Percentiles rank a stretch among this genome's conserved stretches.
phyloP scores from a whole-genome alignment of 1,140 invertebrate species.

The Drosophila lacertosa region DNA sequence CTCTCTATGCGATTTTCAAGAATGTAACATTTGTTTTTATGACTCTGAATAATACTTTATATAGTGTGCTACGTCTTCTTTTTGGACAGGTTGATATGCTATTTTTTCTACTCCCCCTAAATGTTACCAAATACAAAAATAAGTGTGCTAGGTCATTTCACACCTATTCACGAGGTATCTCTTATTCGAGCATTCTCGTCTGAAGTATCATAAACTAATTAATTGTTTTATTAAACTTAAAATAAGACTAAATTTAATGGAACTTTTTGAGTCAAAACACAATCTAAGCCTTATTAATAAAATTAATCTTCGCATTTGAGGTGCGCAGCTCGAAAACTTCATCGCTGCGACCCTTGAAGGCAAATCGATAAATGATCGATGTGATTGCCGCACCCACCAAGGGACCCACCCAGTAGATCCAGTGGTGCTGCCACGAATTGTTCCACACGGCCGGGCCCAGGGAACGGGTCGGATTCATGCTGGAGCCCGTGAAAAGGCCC shows the following conservation, averaged over 20 bases:
- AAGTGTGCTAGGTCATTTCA: too few species aligned
- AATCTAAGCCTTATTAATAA: conserved; percentile 49
- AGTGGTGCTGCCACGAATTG: conserved; percentile 89
- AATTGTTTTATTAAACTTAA: not conserved
- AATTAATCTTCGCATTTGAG: conserved; percentile 51
- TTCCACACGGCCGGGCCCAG: conserved; percentile 91
- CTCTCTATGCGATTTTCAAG: conserved; percentile 1
- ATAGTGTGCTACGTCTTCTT: too few species aligned
- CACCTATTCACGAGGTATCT: too few species aligned
- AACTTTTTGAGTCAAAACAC: not conserved
- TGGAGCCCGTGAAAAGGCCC: conserved; percentile 89
- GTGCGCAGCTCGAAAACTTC: conserved; percentile 43
- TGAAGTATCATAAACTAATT: too few species aligned
- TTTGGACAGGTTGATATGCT: too few species aligned
- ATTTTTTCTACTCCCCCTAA: too few species aligned
- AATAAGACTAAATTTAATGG: not conserved
- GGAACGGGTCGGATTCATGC: conserved; percentile 92
- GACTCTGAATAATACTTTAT: too few species aligned
- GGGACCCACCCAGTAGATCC: conserved; percentile 92
- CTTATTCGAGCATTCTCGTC: too few species aligned
- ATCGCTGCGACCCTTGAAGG: conserved; percentile 78
- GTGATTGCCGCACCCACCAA: conserved; percentile 86
- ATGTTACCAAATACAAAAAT: too few species aligned
- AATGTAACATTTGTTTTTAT: not conserved
- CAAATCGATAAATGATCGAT: conserved; percentile 86